Base-by-base conservation (phyloP, 2,888 invertebrate genomes). In the Osedax fenrisi region DNA sequence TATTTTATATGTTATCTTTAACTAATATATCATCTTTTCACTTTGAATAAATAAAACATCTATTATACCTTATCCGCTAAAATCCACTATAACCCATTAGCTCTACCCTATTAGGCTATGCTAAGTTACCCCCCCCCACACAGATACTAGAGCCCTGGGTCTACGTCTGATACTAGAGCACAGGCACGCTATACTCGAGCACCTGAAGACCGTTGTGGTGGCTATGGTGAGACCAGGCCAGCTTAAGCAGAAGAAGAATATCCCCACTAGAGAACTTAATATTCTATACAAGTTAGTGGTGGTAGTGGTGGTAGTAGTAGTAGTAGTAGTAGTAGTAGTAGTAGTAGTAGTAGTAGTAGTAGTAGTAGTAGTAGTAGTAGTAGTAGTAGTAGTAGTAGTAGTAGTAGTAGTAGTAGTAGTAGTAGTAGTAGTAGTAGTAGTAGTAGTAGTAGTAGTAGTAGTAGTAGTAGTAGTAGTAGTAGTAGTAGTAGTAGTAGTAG, bases 161-260 rank as follows among this genome's bases (percentile, higher is more conserved):
- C 26, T 78, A 62, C 91, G 91, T 0, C 88, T 93, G 74, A 83
- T 94, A 2, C 84, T 90, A 66, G 90, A 91, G 0, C 90, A 91
- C 80, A 88, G 92, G 26, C 86, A 89, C 2, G 86, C 86, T 71
- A 88, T 94, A 77, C 85, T 94, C 61, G 76, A 79, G 22, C 80
- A 82, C 74, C 78, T 82, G 22, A 78, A 80, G 72, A 76, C 68
- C 5, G 78, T 79, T 27, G 79, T 82, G 2, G 75, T 78, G 13
- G 77, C 75, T 10, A 70, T 81, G 66, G 77, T 78, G 24, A 21
- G 22, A n/a, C 68, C 68, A 5, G 66, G 73, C 2, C 68, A 76
- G n/a, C 75, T 78, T 24, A 78, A 77, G 75, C 80, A 78, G 75
- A 81, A 80, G 76, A 79, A 79, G 23, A 78, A 77, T 5, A 25